Evolutionary conservation across 2,113 vertebrate genomes (phyloP).

Genomic region (Chrysochloris asiatica): DNA sequence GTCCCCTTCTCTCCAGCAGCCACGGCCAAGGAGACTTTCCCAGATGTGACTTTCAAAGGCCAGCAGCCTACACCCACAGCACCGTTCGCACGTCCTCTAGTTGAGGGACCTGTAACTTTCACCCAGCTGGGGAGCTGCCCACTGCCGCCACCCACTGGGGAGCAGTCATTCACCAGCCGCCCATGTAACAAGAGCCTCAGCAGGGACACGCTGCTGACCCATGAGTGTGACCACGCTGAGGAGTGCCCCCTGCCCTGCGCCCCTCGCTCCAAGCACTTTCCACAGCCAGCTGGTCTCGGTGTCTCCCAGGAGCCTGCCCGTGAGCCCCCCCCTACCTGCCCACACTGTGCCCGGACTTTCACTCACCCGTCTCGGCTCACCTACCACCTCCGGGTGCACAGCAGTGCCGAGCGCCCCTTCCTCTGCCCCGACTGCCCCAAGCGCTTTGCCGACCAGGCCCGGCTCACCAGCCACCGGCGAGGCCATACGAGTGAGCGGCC

Average conservation of each 20-base stretch:
- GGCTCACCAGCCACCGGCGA: conserved; percentile 87
- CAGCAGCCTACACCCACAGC: conserved; percentile 52
- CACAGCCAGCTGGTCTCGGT: conserved; percentile 7
- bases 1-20: conserved; percentile 58
- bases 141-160: conserved; percentile 57
- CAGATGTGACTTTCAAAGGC: conserved; percentile 71
- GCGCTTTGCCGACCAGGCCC: conserved; percentile 88
- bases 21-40: conserved; percentile 66
- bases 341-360: conserved; percentile 72
- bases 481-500: conserved; percentile 86
- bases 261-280: conserved; percentile 68
- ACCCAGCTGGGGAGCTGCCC: conserved; percentile 74
- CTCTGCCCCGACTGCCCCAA: conserved; percentile 85
- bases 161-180: conserved; percentile 69
- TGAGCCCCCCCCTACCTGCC: conserved; percentile 66
- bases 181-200: conserved; percentile 78
- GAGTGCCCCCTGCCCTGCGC: conserved; percentile 45
- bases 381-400: conserved; percentile 71
- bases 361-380: conserved; percentile 64
- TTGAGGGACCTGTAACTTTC: conserved; percentile 73
- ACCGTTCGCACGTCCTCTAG: conserved; percentile 49
- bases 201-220: conserved; percentile 67
- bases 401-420: conserved; percentile 63
- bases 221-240: conserved; percentile 50
- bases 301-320: conserved; percentile 39